phyloP scores from a whole-genome alignment of 2,888 invertebrate species.

The Pseudococcus viburni region DNA sequence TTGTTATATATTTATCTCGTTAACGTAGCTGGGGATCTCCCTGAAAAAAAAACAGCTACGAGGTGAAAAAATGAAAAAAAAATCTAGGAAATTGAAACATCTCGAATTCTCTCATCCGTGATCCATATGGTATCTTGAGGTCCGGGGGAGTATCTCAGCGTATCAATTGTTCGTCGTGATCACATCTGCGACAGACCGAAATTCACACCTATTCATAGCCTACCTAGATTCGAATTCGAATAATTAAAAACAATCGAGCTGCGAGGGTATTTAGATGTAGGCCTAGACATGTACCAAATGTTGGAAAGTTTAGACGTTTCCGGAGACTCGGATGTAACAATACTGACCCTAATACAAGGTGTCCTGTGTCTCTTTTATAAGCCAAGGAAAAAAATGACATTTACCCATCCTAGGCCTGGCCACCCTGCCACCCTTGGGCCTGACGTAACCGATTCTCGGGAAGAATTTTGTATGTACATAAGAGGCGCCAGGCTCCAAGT shows the following conservation, averaged over 20 bases:
- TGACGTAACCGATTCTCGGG: background rate
- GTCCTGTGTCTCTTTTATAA: constrained; percentile 49
- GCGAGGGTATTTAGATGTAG: background rate
- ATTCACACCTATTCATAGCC: background rate
- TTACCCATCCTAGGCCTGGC: background rate
- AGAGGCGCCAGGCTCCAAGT: constrained; percentile 60
- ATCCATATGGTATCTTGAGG: background rate
- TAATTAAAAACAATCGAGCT: background rate
- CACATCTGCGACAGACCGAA: background rate
- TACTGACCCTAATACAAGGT: constrained; percentile 57
- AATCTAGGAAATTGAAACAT: background rate
- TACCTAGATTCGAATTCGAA: background rate
- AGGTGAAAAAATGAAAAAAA: background rate
- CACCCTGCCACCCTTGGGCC: background rate
- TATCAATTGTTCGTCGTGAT: background rate
- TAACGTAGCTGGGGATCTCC: background rate
- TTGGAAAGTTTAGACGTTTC: constrained; percentile 19
- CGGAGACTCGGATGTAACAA: constrained; percentile 48
- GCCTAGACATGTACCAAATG: constrained; percentile 44
- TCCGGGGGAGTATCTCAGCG: background rate
- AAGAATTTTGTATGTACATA: constrained; percentile 42
- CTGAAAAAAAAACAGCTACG: background rate
- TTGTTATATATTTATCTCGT: constrained; percentile 15
- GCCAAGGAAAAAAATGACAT: constrained; percentile 49
- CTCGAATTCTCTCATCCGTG: constrained; percentile 4